Percentiles rank a stretch among this genome's conserved stretches.
Evolutionary conservation across 2,113 vertebrate genomes (phyloP).

Genomic region (Notarius quadriscutis): DNA sequence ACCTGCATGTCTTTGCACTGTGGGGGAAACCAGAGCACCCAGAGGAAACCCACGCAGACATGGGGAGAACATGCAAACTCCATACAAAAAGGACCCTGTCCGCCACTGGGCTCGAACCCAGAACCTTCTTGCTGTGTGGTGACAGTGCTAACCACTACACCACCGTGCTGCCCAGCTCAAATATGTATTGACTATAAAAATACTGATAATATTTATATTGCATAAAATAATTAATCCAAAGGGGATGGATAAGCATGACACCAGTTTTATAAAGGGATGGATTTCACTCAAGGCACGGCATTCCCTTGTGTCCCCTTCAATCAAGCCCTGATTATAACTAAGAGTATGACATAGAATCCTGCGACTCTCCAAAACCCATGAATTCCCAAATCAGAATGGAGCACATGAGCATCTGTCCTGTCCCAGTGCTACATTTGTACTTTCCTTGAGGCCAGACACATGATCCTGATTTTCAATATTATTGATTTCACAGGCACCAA

Average conservation of each 20-base stretch:
- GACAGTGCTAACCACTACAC: too few relatives aligned
- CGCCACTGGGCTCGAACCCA: too few relatives aligned
- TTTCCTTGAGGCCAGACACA: background rate
- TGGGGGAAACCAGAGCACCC: too few relatives aligned
- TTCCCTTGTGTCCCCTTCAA: background rate
- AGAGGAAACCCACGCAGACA: too few relatives aligned
- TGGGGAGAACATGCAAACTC: too few relatives aligned
- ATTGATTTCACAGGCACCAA: constrained; percentile 8
- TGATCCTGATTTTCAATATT: constrained; percentile 7
- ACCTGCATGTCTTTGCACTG: too few relatives aligned
- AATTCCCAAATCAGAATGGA: background rate
- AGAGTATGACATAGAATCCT: background rate
- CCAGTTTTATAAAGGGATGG: background rate
- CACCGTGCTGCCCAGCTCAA: background rate
- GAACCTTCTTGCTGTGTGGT: too few relatives aligned
- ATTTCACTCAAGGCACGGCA: background rate
- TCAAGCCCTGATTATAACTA: background rate
- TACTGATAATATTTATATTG: background rate
- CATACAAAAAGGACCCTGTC: too few relatives aligned
- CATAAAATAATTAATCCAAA: background rate
- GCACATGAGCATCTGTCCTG: background rate
- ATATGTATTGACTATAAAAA: background rate
- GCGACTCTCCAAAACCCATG: background rate
- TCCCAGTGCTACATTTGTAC: background rate
- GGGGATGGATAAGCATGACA: background rate